Conservation (phyloP, 1,140 invertebrate genomes). For the Aphaenogaster rudis region DNA sequence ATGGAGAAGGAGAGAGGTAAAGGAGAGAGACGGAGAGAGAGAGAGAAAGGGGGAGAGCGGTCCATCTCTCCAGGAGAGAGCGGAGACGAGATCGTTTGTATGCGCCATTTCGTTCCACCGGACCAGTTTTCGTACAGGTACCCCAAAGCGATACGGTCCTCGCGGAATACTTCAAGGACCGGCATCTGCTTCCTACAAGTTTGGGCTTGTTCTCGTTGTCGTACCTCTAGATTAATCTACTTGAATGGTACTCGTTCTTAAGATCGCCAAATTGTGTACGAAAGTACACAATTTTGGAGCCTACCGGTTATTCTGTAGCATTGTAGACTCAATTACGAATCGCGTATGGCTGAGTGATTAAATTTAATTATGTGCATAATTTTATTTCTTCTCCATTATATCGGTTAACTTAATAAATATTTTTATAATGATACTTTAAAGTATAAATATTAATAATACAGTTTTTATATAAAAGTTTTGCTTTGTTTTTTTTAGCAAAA, state of each 20-base stretch:
- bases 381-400: background rate
- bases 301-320: background rate
- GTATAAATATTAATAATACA: background rate
- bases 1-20: constrained; percentile 38
- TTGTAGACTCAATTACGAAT: background rate
- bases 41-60: constrained; percentile 5
- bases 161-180: constrained; percentile 71
- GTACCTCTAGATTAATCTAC: constrained; percentile 64
- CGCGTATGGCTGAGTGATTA: background rate
- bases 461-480: background rate
- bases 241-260: background rate
- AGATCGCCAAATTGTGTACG: background rate
- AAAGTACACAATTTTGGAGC: background rate
- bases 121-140: constrained; percentile 80
- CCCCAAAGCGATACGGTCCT: constrained; percentile 68
- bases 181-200: constrained; percentile 60
- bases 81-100: constrained; percentile 75
- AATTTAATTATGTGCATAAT: background rate
- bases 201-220: constrained; percentile 56
- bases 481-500: background rate
- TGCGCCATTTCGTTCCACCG: constrained; percentile 71
- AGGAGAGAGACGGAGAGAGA: constrained; percentile 35
- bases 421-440: constrained; percentile 1
- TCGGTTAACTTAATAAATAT: background rate
- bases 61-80: constrained; percentile 66